Evolutionary conservation across 2,797 vertebrate genomes (phyloP), one percentile per base, ranked within the genome.

Genomic region (Falco cherrug): DNA sequence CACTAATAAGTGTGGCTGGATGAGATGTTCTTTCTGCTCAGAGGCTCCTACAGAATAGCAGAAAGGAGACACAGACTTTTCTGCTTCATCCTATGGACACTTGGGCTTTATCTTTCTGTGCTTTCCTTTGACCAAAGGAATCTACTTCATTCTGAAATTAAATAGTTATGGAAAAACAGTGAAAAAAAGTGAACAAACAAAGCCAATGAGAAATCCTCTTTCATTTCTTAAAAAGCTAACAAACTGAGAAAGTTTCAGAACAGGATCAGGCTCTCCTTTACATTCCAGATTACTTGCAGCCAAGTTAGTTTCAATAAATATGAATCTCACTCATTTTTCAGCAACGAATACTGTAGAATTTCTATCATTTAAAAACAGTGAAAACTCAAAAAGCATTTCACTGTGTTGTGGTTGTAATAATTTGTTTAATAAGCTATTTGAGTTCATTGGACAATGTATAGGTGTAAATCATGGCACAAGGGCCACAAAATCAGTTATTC

Each of bases 401-500:
- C 43, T 61, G 2, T 60, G 24, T 74, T 90, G 5, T 56, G 37
- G 79, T 54, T 65, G 82, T 39, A 86, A 74, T 71, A 83, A 91
- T 87, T 60, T 85, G 11, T 68, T 6, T 69, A 79, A 91, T 93
- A 71, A 83, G 5, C 10, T 68, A 85, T 80, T 86, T 92, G 29
- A 86, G 18, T 94, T 95, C 56, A 54, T 84, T 85, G 64, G 41
- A 60, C 6, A 63, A 45, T 5, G 3, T 80, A 47, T 77, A 24
- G n/a, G 35, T 68, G 57, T 9, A 94, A 94, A 87, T 88, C 59
- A 88, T 80, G 26, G n/a, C 8, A 76, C 25, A 87, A 90, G 29
- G 41, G 28, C 37, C 91, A 92, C 33, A 84, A 84, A 95, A 89
- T 83, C 64, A 94, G 56, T 96, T 87, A 90, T 82, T 94, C 80